A percentile compares a stretch with the other conserved stretches of the same genome.
Evolutionary conservation across 2,797 vertebrate genomes (phyloP).

Genomic region (Danio albolineatus): DNA sequence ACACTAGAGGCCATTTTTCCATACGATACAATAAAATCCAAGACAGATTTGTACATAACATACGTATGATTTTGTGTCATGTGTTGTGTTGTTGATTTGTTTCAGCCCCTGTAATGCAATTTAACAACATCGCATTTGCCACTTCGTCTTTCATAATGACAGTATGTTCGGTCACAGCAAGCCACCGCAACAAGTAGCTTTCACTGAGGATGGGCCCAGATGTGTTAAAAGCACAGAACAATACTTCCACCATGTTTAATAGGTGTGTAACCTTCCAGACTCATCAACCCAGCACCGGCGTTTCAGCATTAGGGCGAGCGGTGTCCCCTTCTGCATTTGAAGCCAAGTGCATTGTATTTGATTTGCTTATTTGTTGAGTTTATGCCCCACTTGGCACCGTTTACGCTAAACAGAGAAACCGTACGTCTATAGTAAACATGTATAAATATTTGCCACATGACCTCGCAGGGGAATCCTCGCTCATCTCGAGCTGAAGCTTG

Average conservation of each 20-base stretch:
- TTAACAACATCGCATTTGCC: conserved; percentile 65
- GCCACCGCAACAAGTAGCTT: conserved; percentile 51
- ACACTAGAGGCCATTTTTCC: conserved; percentile 3
- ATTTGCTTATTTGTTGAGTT: conserved; percentile 51
- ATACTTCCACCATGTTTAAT: conserved; percentile 64
- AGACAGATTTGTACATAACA: conserved; percentile 9
- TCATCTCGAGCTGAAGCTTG: background rate
- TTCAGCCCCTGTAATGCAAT: conserved; percentile 66
- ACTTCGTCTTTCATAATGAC: conserved; percentile 62
- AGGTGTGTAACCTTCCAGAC: conserved; percentile 60
- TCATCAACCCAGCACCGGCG: conserved; percentile 46
- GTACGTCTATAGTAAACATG: conserved; percentile 29
- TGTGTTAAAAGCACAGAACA: conserved; percentile 57
- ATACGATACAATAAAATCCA: conserved; percentile 13
- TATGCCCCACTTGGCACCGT: conserved; percentile 58
- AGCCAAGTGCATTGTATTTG: conserved; percentile 52
- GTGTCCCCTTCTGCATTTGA: conserved; percentile 56
- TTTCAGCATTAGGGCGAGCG: conserved; percentile 40
- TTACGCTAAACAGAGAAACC: conserved; percentile 43
- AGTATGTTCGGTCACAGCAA: conserved; percentile 35
- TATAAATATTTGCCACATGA: conserved; percentile 18
- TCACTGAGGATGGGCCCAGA: conserved; percentile 62
- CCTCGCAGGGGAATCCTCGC: background rate
- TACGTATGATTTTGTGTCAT: conserved; percentile 8
- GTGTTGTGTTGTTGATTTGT: conserved; percentile 43